Evolutionary conservation across 1,140 invertebrate species (phyloP).

Genomic region (Magallana angulata): DNA sequence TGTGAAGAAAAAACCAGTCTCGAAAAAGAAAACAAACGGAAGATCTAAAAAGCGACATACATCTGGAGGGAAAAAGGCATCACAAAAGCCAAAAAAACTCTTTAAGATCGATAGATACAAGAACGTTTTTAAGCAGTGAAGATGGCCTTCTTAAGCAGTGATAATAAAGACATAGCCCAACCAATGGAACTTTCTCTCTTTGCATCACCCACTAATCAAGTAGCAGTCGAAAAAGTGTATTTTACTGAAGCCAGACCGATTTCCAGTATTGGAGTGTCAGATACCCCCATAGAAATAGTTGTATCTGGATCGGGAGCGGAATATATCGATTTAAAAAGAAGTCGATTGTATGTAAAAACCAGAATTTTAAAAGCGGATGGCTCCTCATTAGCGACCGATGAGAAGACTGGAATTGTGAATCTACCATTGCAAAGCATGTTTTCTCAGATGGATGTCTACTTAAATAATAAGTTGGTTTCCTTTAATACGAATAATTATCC

Average conservation of each 20-base stretch:
- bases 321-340: constrained; percentile 56
- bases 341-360: constrained; percentile 43
- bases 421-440: constrained; percentile 47
- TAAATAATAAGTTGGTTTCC: constrained; percentile 56
- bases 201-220: constrained; percentile 49
- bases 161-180: constrained; percentile 45
- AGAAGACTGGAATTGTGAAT: constrained; percentile 56
- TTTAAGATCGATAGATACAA: constrained; percentile 32
- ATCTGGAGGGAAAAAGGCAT: constrained; percentile 18
- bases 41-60: constrained; percentile 8
- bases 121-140: constrained; percentile 12
- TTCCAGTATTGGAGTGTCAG: constrained; percentile 31
- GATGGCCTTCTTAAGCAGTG: constrained; percentile 50
- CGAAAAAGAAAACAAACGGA: constrained; percentile 42
- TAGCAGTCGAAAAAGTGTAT: constrained; percentile 50
- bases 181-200: constrained; percentile 50
- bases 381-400: constrained; percentile 34
- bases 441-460: constrained; percentile 55
- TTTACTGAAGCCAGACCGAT: constrained; percentile 48
- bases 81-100: constrained; percentile 21
- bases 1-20: background rate
- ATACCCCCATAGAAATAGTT: constrained; percentile 52
- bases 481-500: constrained; percentile 52
- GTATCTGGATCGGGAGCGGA: constrained; percentile 47
- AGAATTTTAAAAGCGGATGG: constrained; percentile 57